These are phyloP conservation scores for Mesorhabditis sp. DNA, from an alignment of 2,888 invertebrate species.

Conservation along the genomic window DNA sequence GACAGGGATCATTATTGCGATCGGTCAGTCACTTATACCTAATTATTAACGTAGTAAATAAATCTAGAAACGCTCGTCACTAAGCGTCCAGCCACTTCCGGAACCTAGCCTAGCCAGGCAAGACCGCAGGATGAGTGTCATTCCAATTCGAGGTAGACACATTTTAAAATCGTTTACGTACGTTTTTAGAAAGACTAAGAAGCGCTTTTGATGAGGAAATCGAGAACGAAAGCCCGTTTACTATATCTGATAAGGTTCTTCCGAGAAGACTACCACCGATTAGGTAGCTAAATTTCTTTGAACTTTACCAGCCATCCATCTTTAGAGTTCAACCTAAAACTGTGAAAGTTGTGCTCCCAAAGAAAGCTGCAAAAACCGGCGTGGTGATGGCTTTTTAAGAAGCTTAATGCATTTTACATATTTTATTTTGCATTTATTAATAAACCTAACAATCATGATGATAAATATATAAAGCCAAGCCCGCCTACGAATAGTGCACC, in stretches of 20 bases:
- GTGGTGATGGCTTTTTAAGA: not conserved
- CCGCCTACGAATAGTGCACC: too few relatives aligned
- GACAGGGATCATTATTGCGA: too few relatives aligned
- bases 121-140: not conserved
- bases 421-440: too few relatives aligned
- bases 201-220: too few relatives aligned
- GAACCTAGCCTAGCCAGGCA: not conserved
- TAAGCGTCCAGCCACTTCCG: constrained; percentile 1
- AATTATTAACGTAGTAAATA: too few relatives aligned
- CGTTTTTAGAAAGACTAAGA: too few relatives aligned
- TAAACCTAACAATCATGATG: too few relatives aligned
- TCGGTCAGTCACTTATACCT: too few relatives aligned
- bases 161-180: not conserved
- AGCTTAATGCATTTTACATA: too few relatives aligned
- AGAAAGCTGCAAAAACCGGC: constrained; percentile 1
- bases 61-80: not conserved
- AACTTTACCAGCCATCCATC: not conserved
- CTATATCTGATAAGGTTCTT: not conserved
- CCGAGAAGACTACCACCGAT: constrained; percentile 5
- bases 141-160: not conserved
- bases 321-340: not conserved
- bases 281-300: not conserved
- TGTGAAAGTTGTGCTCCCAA: not conserved
- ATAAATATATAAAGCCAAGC: too few relatives aligned
- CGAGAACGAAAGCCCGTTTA: not conserved